phyloP scores from a whole-genome alignment of 2,888 invertebrate genomes.

The Catocala fraxini region DNA sequence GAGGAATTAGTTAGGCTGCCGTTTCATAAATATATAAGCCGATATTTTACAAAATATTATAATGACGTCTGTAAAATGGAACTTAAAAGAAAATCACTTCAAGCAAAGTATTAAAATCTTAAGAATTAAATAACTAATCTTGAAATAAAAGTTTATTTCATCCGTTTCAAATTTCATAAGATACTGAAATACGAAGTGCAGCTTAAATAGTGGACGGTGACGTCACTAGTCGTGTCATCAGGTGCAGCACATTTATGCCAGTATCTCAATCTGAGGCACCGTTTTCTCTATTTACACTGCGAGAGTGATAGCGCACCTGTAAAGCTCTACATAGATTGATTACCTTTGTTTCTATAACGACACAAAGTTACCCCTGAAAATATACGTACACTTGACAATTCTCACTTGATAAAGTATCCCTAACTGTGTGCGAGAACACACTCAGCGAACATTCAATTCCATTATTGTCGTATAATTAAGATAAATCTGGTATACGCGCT shows the following conservation, averaged over 20 bases:
- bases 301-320: constrained; percentile 14
- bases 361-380: constrained; percentile 3
- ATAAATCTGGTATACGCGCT: constrained; percentile 16
- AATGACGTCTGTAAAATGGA: neutral
- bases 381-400: neutral
- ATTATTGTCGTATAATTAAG: constrained; percentile 12
- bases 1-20: constrained; percentile 34
- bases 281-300: constrained; percentile 11
- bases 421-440: too few relatives aligned
- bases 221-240: constrained; percentile 6
- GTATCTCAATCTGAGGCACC: constrained; percentile 10
- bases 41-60: neutral
- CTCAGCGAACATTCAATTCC: neutral
- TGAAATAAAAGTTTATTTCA: too few relatives aligned
- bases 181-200: too few relatives aligned
- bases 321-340: constrained; percentile 15
- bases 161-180: too few relatives aligned
- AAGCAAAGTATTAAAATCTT: too few relatives aligned
- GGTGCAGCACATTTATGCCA: constrained; percentile 7
- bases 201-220: neutral
- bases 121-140: too few relatives aligned
- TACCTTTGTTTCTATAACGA: constrained; percentile 2
- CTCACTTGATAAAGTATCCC: neutral
- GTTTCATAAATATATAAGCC: constrained; percentile 7
- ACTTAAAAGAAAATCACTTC: neutral